Percentiles rank a stretch among this genome's conserved stretches.
phyloP scores from a whole-genome alignment of 2,797 vertebrate species.

The Helicolenus hilgendorfi region DNA sequence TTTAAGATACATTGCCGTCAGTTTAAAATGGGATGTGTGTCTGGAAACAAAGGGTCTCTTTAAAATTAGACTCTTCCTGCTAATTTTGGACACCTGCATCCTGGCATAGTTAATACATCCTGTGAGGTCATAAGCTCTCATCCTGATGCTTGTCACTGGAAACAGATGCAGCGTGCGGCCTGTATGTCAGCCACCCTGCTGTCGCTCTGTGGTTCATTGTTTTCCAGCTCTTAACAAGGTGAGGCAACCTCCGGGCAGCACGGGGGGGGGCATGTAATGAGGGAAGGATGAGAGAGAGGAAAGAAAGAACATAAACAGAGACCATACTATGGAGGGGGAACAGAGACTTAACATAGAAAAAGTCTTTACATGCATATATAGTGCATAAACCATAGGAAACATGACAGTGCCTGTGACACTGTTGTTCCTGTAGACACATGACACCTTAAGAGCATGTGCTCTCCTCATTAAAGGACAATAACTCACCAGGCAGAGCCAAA shows the following conservation, averaged over 20 bases:
- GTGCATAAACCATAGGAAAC: neutral
- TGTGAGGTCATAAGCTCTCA: constrained; percentile 66
- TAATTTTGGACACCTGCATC: constrained; percentile 85
- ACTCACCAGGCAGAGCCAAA: constrained; percentile 55
- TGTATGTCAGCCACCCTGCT: constrained; percentile 30
- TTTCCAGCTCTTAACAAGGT: constrained; percentile 12
- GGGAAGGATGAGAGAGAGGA: constrained; percentile 9
- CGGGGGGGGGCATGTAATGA: neutral
- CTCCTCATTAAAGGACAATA: constrained; percentile 48
- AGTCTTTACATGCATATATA: neutral
- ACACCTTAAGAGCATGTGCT: constrained; percentile 26
- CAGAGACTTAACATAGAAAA: neutral
- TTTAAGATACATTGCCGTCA: neutral
- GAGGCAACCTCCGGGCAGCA: constrained; percentile 33
- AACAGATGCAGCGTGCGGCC: constrained; percentile 55
- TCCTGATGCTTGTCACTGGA: constrained; percentile 62
- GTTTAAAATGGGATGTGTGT: constrained; percentile 27
- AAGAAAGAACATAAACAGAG: neutral
- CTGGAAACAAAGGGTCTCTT: constrained; percentile 56
- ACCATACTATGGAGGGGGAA: neutral
- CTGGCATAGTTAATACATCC: constrained; percentile 82
- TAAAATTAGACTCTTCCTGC: constrained; percentile 82
- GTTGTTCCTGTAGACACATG: constrained; percentile 35
- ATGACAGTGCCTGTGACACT: neutral
- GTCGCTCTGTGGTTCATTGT: constrained; percentile 37